These are phyloP conservation scores for Aphrocallistes beatrix DNA, from an alignment of 37 sponge, comb jelly and placozoan genomes.

Conservation along the genomic window DNA sequence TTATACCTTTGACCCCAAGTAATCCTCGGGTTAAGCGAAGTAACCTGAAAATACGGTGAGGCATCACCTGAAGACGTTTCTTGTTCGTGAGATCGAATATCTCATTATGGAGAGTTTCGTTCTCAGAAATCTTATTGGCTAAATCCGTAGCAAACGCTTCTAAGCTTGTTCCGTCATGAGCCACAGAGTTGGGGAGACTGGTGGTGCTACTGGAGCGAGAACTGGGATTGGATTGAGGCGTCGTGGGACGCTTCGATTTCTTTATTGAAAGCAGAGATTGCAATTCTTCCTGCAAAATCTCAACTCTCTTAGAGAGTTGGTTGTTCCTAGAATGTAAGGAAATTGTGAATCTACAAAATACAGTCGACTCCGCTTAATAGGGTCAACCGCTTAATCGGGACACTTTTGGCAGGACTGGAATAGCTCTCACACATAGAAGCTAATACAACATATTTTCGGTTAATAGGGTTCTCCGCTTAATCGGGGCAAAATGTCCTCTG, in stretches of 20 bases:
- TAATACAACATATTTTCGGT: too few relatives aligned
- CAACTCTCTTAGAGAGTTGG: not conserved
- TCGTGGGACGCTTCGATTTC: not conserved
- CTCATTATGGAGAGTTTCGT: not conserved
- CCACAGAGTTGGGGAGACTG: not conserved
- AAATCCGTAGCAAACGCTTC: not conserved
- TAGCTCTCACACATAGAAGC: too few relatives aligned
- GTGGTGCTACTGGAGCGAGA: not conserved
- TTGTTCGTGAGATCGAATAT: not conserved
- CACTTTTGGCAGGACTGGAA: too few relatives aligned
- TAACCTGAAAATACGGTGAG: too few relatives aligned
- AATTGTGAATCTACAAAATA: too few relatives aligned
- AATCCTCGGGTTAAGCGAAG: too few relatives aligned
- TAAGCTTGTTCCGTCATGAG: not conserved
- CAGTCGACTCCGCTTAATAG: too few relatives aligned
- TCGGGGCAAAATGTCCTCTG: too few relatives aligned
- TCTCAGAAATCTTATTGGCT: conserved; percentile 7
- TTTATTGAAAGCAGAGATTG: not conserved
- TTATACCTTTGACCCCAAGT: too few relatives aligned
- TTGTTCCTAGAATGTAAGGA: not conserved
- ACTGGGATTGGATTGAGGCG: not conserved
- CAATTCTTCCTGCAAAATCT: not conserved
- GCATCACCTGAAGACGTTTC: not conserved
- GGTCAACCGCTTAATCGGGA: too few relatives aligned
- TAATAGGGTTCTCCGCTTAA: too few relatives aligned